Base-by-base conservation (phyloP, 2,113 vertebrate species). In the Gymnobelideus leadbeateri region DNA sequence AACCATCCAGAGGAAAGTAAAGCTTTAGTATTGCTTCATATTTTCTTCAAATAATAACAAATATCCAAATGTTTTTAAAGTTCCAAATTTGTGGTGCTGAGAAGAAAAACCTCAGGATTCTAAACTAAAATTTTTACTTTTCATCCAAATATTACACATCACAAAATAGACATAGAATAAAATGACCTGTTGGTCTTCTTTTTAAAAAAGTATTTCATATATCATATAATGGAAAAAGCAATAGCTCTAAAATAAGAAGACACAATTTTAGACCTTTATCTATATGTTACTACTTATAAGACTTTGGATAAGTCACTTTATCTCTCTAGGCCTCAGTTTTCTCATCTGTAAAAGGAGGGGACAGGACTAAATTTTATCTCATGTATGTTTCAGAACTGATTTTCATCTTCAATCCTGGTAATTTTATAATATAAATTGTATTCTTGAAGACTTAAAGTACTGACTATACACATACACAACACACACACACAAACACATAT, bases 121-220 rank as follows among this genome's bases (percentile, higher is more conserved):
- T 95, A 95, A 37, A 23, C 77, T 51, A 95, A 89, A 2, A 93
- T 94, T 28, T 94, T 89, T 6, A n/a, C 6, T 92, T 95, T 92
- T 28, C 9, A 8, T 9, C 8, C 10, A 57, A 26, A 28, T 28
- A 3, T n/a, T n/a, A n/a, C 4, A 19, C 31, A 3, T 68, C 31
- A 68, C 31, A 37, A 16, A 68, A n/a, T n/a, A 31, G 31, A 7
- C 8, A 28, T 57, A 0, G 26, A 37, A n/a, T 68, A 37, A n/a
- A 68, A 68, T 68, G 12, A 16, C 26, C 31, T 68, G 11, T 68
- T 68, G 31, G 3, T 68, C 31, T 4, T 57, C 25, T 28, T 28
- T 57, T 57, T 55, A 25, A 21, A 25, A 55, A 57, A 57, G 37
- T 37, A n/a, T 68, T n/a, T n/a, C 61, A 68, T n/a, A 3, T 14